phyloP scores from a whole-genome alignment of 2,888 invertebrate genomes.

The Hypena proboscidalis region DNA sequence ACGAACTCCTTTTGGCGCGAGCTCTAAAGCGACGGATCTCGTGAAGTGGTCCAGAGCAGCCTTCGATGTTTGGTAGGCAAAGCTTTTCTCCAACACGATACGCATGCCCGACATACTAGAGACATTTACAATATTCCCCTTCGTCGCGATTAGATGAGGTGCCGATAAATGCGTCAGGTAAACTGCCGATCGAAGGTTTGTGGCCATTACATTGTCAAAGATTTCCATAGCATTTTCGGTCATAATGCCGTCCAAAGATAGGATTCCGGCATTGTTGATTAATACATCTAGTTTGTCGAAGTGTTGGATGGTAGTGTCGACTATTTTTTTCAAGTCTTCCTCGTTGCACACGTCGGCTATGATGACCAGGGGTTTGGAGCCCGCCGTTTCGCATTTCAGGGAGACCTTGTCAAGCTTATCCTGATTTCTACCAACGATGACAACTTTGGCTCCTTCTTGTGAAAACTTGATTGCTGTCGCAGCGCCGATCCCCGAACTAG shows the following conservation, averaged over 20 bases:
- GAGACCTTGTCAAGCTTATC: not conserved
- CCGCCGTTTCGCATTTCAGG: not conserved
- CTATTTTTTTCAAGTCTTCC: constrained; percentile 1
- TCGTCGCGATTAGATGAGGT: constrained; percentile 28
- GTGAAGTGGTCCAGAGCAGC: constrained; percentile 33
- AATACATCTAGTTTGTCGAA: constrained; percentile 29
- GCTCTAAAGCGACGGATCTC: constrained; percentile 12
- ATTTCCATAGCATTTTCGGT: constrained; percentile 1
- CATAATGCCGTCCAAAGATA: not conserved
- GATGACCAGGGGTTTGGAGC: not conserved
- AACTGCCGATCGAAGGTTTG: constrained; percentile 30
- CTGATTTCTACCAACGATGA: constrained; percentile 29
- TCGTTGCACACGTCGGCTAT: constrained; percentile 4
- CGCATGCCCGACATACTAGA: not conserved
- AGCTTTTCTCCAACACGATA: not conserved
- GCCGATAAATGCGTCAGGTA: constrained; percentile 25
- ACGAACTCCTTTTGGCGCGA: constrained; percentile 15
- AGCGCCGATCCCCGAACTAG: constrained; percentile 34
- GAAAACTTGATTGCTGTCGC: constrained; percentile 28
- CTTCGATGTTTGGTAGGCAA: constrained; percentile 4
- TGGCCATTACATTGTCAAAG: constrained; percentile 17
- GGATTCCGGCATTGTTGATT: constrained; percentile 31
- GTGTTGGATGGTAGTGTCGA: constrained; percentile 11
- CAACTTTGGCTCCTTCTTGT: constrained; percentile 22
- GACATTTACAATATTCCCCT: constrained; percentile 22